Base-by-base conservation (phyloP, 1,140 invertebrate species). In the Drosophila neocordata region DNA sequence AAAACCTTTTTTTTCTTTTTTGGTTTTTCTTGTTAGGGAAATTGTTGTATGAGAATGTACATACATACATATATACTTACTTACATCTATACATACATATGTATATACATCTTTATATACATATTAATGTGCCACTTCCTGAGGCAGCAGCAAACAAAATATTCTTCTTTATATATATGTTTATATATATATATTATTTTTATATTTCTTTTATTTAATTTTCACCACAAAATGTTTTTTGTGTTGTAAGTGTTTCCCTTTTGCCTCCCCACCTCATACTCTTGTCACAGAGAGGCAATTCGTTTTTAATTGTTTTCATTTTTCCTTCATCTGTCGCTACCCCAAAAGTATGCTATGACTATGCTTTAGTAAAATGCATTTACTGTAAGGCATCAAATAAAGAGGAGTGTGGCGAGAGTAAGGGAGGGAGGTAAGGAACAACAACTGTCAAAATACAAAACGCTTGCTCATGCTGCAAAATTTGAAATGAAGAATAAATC, bases 401-500 rank as follows among this genome's bases (percentile, higher is more conserved):
- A 13, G 27, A 9, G 51, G 34, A 24, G 35, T 6, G 59, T 1
- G 0, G 13, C 38, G 35, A 37, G 59, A 48, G 34, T 48, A 56
- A 60, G 2, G 1, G 41, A 44, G 41, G 41, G 4, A 4, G 1
- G n/a, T 13, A 13, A 20, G 41, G 8, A 48, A 48, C 64, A 38
- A 63, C 82, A 87, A 83, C 83, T 87, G 83, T 88, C 83, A 88
- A 87, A 87, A 87, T 87, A 88, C 72, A 82, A 31, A 88, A 79
- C 66, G 83, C 79, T 65, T 56, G 48, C 79, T 87, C 83, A 87
- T 87, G 64, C 68, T 61, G 75, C 74, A 75, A 65, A 73, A 82
- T 79, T 79, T 67, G 57, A 74, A 72, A 85, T 78, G 82, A 66
- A 78, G 72, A 87, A 82, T 68, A 72, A 81, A 87, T 85, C 81